Conservation (phyloP, 1,140 invertebrate species). For the Papilio machaon region DNA sequence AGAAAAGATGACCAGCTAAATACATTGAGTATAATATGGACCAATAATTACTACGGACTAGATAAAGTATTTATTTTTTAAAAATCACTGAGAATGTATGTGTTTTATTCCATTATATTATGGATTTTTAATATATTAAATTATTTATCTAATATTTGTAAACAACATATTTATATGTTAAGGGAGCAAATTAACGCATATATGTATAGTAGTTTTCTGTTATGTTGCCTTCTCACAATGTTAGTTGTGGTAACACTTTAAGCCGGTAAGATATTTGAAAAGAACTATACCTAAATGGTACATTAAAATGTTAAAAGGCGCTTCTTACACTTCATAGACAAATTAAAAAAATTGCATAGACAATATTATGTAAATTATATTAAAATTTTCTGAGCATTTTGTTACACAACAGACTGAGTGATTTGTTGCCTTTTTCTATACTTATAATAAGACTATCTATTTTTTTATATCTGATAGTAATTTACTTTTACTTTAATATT, state of each 20-base stretch:
- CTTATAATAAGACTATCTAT: neutral
- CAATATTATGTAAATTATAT: no score
- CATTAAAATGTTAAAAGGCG: no score
- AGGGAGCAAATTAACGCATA: neutral
- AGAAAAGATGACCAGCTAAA: conserved; percentile 71
- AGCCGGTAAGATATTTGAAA: no score
- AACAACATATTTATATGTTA: neutral
- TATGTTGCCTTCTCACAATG: no score
- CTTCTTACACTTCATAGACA: no score
- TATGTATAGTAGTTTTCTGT: no score
- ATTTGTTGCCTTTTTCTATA: no score
- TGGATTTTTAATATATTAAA: neutral
- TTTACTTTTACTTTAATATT: neutral
- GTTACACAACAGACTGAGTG: no score
- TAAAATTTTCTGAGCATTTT: no score
- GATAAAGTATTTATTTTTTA: conserved; percentile 3
- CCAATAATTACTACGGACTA: conserved; percentile 43
- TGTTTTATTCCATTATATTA: neutral
- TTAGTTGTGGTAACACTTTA: no score
- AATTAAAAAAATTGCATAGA: no score
- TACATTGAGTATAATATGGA: conserved; percentile 43
- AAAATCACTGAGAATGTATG: neutral
- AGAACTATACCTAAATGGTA: no score
- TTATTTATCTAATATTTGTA: neutral
- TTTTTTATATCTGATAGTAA: neutral